Percentiles rank a stretch among this genome's conserved stretches.
phyloP scores from a whole-genome alignment of 2,797 vertebrate species.

The Tinamus major region DNA sequence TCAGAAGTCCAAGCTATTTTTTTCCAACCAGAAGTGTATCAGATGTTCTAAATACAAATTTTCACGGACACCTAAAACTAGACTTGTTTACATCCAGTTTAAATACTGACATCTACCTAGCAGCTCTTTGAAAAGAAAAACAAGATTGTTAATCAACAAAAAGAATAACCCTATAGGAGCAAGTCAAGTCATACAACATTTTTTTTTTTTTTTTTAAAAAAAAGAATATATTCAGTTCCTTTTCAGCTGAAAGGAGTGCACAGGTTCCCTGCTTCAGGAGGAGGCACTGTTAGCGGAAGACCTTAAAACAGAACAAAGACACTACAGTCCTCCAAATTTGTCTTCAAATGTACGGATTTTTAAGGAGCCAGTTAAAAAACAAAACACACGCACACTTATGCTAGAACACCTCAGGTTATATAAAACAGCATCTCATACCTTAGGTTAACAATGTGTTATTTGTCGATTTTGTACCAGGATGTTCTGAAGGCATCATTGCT shows the following conservation, averaged over 20 bases:
- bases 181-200: constrained; percentile 52
- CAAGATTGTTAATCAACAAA: constrained; percentile 46
- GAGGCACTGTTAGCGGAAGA: constrained; percentile 82
- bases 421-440: constrained; percentile 61
- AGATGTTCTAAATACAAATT: constrained; percentile 64
- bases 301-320: constrained; percentile 65
- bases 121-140: constrained; percentile 74
- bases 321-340: constrained; percentile 70
- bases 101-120: constrained; percentile 73
- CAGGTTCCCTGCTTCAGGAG: constrained; percentile 59
- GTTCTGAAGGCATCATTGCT: constrained; percentile 70
- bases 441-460: constrained; percentile 65
- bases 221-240: constrained; percentile 74
- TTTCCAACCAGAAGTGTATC: neutral
- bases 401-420: constrained; percentile 54
- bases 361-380: constrained; percentile 61
- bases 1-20: constrained; percentile 34
- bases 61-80: constrained; percentile 23
- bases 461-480: constrained; percentile 67
- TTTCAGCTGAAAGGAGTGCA: constrained; percentile 64
- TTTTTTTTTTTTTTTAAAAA: neutral
- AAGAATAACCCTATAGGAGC: constrained; percentile 56
- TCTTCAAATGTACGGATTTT: constrained; percentile 56
- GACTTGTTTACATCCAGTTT: constrained; percentile 78
- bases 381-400: neutral